A percentile compares a stretch with the other conserved stretches of the same genome.
These are phyloP conservation scores for Hypocryptadius cinnamomeus DNA, from an alignment of 2,113 vertebrate genomes.

Conservation along the genomic window DNA sequence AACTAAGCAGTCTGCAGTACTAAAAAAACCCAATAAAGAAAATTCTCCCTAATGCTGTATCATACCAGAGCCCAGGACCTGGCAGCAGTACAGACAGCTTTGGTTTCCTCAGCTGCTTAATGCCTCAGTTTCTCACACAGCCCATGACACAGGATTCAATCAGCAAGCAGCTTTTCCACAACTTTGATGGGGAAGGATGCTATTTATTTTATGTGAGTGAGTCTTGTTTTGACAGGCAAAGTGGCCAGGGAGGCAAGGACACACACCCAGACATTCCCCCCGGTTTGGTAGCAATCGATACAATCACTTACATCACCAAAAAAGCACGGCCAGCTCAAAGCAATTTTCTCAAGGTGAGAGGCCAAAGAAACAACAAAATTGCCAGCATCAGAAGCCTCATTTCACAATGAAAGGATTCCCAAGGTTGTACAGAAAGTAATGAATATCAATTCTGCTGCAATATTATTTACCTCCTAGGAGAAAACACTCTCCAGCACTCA, in stretches of 20 bases:
- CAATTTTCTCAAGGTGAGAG: slow-evolving; percentile 43
- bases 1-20: background rate
- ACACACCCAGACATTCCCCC: background rate
- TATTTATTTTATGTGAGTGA: background rate
- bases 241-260: background rate
- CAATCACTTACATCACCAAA: background rate
- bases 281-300: background rate
- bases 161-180: background rate
- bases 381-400: background rate
- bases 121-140: background rate
- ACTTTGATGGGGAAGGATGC: background rate
- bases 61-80: background rate
- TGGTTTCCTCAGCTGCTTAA: background rate
- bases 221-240: background rate
- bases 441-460: background rate
- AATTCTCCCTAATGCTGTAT: background rate
- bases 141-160: background rate
- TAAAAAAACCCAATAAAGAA: background rate
- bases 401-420: background rate
- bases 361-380: slow-evolving; percentile 25
- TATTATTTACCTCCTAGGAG: slow-evolving; percentile 27
- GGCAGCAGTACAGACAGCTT: background rate
- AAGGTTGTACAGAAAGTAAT: background rate
- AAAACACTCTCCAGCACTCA: background rate
- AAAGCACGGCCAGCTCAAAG: background rate